These are phyloP conservation scores for Ceuthmochares aereus DNA, from an alignment of 2,113 vertebrate genomes.

Conservation along the genomic window DNA sequence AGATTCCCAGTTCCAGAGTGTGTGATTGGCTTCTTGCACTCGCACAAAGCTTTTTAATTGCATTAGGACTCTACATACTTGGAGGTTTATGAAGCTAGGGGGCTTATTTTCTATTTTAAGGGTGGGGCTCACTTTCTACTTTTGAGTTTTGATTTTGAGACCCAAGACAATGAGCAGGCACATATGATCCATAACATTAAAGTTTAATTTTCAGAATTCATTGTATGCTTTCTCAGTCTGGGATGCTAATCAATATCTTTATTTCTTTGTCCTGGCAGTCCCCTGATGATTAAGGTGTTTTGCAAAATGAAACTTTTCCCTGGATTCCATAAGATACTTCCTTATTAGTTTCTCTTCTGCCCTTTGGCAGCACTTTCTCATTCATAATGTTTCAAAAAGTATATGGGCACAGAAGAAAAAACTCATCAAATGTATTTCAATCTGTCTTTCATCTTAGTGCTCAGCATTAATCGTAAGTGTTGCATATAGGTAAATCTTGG, in stretches of 20 bases:
- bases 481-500: not conserved
- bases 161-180: not conserved
- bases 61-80: not conserved
- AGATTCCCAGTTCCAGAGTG: not conserved
- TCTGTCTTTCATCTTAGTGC: constrained; percentile 18
- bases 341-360: not conserved
- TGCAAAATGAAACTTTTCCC: not conserved
- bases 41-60: not conserved
- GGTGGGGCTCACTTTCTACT: not conserved
- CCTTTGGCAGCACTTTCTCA: not conserved
- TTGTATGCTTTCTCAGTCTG: not conserved
- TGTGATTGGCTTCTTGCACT: not conserved
- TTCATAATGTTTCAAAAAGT: constrained; percentile 13
- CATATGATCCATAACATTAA: not conserved
- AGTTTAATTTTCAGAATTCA: not conserved
- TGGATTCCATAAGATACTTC: not conserved
- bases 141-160: not conserved
- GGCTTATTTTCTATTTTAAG: not conserved
- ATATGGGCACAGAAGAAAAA: not conserved
- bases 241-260: not conserved
- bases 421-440: not conserved
- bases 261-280: not conserved
- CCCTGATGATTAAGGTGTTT: not conserved
- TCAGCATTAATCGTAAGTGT: constrained; percentile 23
- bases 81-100: not conserved